Base-by-base conservation (phyloP, 2,113 vertebrate species). In the Heterochromis multidens region DNA sequence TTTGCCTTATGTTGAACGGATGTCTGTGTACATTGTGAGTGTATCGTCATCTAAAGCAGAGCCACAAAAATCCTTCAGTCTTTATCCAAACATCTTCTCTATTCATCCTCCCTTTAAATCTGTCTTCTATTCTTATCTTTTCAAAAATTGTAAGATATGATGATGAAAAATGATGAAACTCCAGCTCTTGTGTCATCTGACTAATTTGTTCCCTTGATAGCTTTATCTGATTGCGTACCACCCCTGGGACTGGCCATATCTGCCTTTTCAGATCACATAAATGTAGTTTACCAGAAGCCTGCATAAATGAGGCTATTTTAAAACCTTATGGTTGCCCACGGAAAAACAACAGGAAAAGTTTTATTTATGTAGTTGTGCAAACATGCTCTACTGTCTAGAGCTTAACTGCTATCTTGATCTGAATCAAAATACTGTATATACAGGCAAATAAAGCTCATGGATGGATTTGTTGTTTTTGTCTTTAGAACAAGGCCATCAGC, bases 231-330 rank as follows among this genome's bases (percentile, higher is more conserved):
- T 94, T 14, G 31, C 5, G 23, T 67, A 43, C 54, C 81, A 67
- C 95, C 81, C 91, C 5, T 54, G 93, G 92, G 95, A 92, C 76
- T 59, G 7, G 35, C 58, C 49, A 74, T 94, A 95, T 95, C 94
- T 89, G 74, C 60, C 52, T 72, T 84, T 82, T 49, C 81, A 88
- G 77, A 94, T 95, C 94, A 82, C 93, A 89, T 88, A 91, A 94
- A 94, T 91, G 90, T 90, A 84, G 79, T 93, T 95, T 95, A 95
- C 94, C 88, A 91, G 92, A 94, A 94, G 89, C 79, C 76, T 86
- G 58, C 58, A 25, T 87, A 94, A 91, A 90, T 77, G 13, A 46
- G 72, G 83, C 91, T 96, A 95, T 96, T 95, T 95, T 91, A 82
- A 74, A 94, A 86, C 91, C 23, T 35, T 3, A 27, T 23, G 56